Conservation (phyloP, 2,797 vertebrate species). For the Cryptoprocta ferox region DNA sequence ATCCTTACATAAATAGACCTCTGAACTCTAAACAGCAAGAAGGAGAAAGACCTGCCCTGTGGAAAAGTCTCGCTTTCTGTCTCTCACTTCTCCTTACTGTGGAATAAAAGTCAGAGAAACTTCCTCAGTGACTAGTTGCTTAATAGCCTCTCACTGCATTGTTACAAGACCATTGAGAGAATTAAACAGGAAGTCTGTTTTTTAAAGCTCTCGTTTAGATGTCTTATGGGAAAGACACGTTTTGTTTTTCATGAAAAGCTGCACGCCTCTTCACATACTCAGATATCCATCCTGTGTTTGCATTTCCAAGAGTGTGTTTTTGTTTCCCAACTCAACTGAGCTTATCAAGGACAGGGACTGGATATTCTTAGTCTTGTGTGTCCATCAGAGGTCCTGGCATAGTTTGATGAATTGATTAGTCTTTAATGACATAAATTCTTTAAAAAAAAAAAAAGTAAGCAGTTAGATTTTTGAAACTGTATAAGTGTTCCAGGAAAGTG, state of each 20-base stretch:
- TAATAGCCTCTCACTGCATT: background rate
- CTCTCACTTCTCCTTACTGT: constrained; percentile 22
- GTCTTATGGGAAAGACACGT: accelerated
- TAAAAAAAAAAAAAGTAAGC: background rate
- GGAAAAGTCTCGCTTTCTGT: background rate
- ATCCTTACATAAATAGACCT: background rate
- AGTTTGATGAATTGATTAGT: background rate
- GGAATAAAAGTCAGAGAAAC: background rate
- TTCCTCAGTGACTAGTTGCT: background rate
- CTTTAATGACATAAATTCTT: background rate
- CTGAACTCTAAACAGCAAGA: background rate
- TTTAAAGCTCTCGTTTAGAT: background rate
- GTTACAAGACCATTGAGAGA: background rate
- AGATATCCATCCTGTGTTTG: background rate
- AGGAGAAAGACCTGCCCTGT: background rate
- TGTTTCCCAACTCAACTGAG: background rate
- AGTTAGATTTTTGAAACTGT: background rate
- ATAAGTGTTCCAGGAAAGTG: background rate
- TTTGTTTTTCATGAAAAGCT: background rate
- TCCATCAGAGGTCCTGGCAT: background rate
- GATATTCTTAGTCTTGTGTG: background rate
- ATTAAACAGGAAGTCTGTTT: background rate
- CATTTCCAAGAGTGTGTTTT: background rate
- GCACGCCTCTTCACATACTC: background rate
- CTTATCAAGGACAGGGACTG: background rate